Evolutionary conservation across 1,140 invertebrate genomes (phyloP).

Genomic region (Drosophila kanapiae): DNA sequence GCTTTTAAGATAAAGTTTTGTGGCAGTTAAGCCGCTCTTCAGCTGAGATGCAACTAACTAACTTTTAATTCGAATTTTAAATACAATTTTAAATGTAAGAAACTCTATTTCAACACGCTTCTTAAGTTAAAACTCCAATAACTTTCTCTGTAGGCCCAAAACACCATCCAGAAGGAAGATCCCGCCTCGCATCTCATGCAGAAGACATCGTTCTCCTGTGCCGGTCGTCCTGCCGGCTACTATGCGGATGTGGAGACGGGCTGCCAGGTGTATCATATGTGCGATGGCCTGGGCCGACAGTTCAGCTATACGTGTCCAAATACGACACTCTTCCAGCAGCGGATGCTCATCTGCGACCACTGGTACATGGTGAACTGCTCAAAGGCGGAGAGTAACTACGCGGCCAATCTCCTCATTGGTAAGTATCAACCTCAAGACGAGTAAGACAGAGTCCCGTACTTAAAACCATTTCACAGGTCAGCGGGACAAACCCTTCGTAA

Average conservation of each 20-base stretch:
- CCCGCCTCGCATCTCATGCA: slow-evolving; percentile 52
- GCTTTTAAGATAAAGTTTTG: background rate
- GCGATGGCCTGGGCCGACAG: slow-evolving; percentile 89
- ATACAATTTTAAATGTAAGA: background rate
- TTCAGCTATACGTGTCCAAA: slow-evolving; percentile 92
- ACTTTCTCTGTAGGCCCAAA: slow-evolving; percentile 60
- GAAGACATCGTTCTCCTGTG: slow-evolving; percentile 87
- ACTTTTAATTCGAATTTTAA: background rate
- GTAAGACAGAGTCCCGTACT: background rate
- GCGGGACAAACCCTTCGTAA: slow-evolving; percentile 89
- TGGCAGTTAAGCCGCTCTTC: background rate
- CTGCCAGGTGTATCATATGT: slow-evolving; percentile 93
- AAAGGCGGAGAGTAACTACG: slow-evolving; percentile 88
- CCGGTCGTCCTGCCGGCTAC: slow-evolving; percentile 89
- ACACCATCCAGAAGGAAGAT: slow-evolving; percentile 44
- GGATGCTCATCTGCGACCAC: slow-evolving; percentile 92
- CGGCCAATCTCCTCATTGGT: slow-evolving; percentile 90
- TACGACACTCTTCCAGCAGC: slow-evolving; percentile 92
- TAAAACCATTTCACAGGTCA: slow-evolving; percentile 85
- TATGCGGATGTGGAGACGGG: slow-evolving; percentile 91
- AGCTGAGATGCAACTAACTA: background rate
- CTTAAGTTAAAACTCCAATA: background rate
- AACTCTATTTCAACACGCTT: background rate
- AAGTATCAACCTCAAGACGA: background rate
- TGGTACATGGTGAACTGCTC: slow-evolving; percentile 94